These are phyloP conservation scores for Nycticorax nycticorax DNA, from an alignment of 2,113 vertebrate species.

Conservation along the genomic window DNA sequence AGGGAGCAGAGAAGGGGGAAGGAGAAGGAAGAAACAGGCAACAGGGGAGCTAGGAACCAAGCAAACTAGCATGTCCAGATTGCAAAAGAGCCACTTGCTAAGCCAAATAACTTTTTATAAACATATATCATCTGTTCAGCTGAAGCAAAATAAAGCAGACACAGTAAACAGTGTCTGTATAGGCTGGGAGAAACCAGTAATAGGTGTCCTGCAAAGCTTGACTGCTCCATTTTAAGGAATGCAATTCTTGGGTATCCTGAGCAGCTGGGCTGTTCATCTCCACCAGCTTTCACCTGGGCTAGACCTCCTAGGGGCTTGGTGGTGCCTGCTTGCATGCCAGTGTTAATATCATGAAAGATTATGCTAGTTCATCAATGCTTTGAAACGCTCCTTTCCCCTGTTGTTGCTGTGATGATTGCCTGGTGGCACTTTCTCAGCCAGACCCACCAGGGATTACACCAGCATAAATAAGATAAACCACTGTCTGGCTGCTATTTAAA, in stretches of 20 bases:
- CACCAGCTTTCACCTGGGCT: not conserved
- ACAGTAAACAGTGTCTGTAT: not conserved
- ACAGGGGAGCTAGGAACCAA: not conserved
- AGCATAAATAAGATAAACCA: conserved; percentile 5
- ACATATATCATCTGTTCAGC: not conserved
- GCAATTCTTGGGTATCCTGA: not conserved
- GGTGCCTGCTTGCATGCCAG: not conserved
- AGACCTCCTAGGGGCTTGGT: not conserved
- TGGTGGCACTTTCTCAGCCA: conserved; percentile 28
- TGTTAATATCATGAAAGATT: not conserved
- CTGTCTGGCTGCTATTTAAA: conserved; percentile 33
- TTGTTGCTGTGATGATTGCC: not conserved
- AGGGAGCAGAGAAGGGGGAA: not conserved
- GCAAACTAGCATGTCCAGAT: not conserved
- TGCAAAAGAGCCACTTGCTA: not conserved
- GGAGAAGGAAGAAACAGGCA: not conserved
- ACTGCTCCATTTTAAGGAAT: not conserved
- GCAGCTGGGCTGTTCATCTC: not conserved
- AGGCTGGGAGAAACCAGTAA: not conserved
- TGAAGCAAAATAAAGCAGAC: not conserved
- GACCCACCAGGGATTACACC: conserved; percentile 34
- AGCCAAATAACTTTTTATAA: not conserved
- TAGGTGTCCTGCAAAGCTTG: not conserved
- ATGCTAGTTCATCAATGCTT: not conserved
- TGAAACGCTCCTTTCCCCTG: not conserved